Evolutionary conservation across 2,888 invertebrate species (phyloP), one percentile per base, ranked within the genome.

Genomic region (Pollenia griseotomentosa): DNA sequence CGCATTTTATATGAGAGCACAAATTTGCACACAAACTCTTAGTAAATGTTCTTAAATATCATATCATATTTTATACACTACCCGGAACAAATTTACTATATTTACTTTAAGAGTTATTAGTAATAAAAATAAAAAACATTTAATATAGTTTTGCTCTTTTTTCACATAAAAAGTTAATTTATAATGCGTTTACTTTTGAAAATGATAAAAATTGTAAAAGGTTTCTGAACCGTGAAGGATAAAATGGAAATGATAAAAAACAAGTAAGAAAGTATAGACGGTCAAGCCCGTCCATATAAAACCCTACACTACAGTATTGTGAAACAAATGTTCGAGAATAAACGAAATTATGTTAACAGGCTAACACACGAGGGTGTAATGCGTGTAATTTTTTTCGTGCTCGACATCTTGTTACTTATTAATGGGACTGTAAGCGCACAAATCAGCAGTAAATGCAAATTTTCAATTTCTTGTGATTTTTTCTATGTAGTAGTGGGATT

Each of bases 1-100:
- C 61, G 68, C 66, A 57, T 65, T 81, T 75, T 53, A 51, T 75
- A 19, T 53, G 63, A 59, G 40, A 44, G 42, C 1, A 75, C 55
- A 16, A 65, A 14, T 65, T 44, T 65, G 10, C 57, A 40, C 14
- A 63, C 9, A 9, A 19, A 33, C 33, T 33, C 33, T 33, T 33
- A 33, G 33, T 33, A 33, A 33, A 33, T 33, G 33, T 33, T 6
- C 33, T 33, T 63, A 40, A 42, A 42, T 63, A 40, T 63, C 19
- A 63, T 68, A 68, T 40, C 14, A 66, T 33, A 66, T 48, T 66
- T 46, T 33, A 66, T 33, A 11, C 6, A 59, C 53, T 53, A 53
- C n/a, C 53, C 53, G 10, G 19, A 19, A 55, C 55, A 19, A 19
- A 55, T 55, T 55, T 19, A 55, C 11, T 55, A 11, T 55, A 59